These are phyloP conservation scores for Mormyrus proboscirostris DNA, from an alignment of 2,797 vertebrate species.

Conservation along the genomic window DNA sequence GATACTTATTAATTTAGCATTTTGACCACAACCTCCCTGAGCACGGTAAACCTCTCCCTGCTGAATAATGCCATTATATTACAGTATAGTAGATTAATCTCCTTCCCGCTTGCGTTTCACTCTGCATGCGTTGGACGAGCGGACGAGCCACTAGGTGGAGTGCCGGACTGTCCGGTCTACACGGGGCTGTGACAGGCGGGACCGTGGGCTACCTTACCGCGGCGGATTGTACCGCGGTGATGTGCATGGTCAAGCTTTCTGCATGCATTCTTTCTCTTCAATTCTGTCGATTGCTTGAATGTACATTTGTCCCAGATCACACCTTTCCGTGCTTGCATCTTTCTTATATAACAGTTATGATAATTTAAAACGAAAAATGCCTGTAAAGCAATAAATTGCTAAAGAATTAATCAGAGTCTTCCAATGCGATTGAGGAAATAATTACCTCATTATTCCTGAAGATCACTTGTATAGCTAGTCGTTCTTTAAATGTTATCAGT, in stretches of 20 bases:
- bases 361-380: constrained; percentile 42
- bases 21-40: neutral
- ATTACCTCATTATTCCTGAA: constrained; percentile 25
- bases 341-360: constrained; percentile 46
- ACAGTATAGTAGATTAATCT: neutral
- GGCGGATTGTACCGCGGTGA: constrained; percentile 42
- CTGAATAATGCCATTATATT: constrained; percentile 5
- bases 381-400: constrained; percentile 56
- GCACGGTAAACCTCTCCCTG: constrained; percentile 1
- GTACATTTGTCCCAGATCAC: constrained; percentile 49
- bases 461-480: constrained; percentile 42
- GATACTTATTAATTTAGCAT: neutral
- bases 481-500: constrained; percentile 51
- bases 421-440: constrained; percentile 42
- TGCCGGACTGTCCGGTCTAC: neutral
- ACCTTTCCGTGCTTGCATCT: constrained; percentile 47
- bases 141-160: neutral
- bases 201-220: neutral
- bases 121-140: constrained; percentile 14
- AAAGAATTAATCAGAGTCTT: constrained; percentile 49
- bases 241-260: constrained; percentile 58
- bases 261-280: constrained; percentile 50
- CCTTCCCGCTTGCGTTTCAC: neutral
- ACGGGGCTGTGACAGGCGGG: neutral
- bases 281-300: neutral